A percentile compares a stretch with the other conserved stretches of the same genome.
Evolutionary conservation across 1,140 invertebrate genomes (phyloP).

Genomic region (Xylocopa sonorina): DNA sequence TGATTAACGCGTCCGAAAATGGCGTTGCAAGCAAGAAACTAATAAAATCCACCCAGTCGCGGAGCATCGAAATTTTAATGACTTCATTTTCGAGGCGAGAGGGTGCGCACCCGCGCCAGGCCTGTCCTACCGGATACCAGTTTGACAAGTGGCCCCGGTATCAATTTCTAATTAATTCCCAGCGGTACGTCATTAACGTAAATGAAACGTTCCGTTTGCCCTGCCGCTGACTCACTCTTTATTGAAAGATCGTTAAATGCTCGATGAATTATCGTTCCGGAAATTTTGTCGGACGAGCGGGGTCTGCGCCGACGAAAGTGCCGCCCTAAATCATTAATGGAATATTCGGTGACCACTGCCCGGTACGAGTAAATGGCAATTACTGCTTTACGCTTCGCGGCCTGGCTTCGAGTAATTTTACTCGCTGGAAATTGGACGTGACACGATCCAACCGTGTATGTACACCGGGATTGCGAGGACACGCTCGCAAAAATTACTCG

Average conservation of each 20-base stretch:
- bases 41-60: neutral
- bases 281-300: conserved; percentile 64
- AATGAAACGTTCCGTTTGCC: conserved; percentile 67
- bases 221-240: conserved; percentile 64
- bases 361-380: conserved; percentile 66
- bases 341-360: conserved; percentile 66
- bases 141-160: conserved; percentile 21
- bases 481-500: conserved; percentile 33
- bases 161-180: conserved; percentile 66
- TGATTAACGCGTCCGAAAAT: neutral
- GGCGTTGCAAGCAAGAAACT: no score
- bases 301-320: conserved; percentile 62
- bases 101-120: neutral
- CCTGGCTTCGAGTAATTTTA: conserved; percentile 67
- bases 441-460: conserved; percentile 57
- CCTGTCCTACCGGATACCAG: conserved; percentile 3
- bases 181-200: conserved; percentile 60
- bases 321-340: conserved; percentile 67
- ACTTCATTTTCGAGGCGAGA: neutral
- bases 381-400: conserved; percentile 66
- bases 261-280: conserved; percentile 66
- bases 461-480: conserved; percentile 11
- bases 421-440: conserved; percentile 62
- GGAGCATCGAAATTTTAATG: conserved; percentile 14
- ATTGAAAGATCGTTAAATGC: conserved; percentile 67